These are phyloP conservation scores for Lytechinus variegatus DNA, from an alignment of 35 echinoderm and acorn worm genomes.

Conservation along the genomic window DNA sequence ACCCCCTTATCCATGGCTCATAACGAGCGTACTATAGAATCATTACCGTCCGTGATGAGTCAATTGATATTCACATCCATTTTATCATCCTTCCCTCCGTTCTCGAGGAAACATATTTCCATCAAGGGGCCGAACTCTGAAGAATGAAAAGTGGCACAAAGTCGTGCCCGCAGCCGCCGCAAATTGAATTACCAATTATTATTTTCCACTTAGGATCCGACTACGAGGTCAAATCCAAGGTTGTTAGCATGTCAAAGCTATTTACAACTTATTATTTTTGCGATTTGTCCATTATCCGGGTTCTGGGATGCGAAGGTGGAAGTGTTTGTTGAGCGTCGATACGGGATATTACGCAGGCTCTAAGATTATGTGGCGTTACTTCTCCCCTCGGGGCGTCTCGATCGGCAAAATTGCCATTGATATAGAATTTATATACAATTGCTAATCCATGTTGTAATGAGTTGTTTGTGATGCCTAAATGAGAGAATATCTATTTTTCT, in stretches of 20 bases:
- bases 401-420: neutral
- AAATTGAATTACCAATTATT: constrained; percentile 48
- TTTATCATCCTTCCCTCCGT: neutral
- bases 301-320: neutral
- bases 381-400: neutral
- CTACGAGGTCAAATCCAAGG: constrained; percentile 33
- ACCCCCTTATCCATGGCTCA: neutral
- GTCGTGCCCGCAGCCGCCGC: constrained; percentile 3
- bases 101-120: neutral
- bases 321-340: neutral
- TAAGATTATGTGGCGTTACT: neutral
- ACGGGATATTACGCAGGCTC: neutral
- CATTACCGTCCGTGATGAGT: neutral
- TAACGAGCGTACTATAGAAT: neutral
- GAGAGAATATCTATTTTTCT: neutral
- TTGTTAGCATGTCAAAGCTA: constrained; percentile 5
- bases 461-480: neutral
- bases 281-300: neutral
- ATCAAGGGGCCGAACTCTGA: neutral
- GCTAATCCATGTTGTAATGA: neutral
- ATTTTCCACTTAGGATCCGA: constrained; percentile 9
- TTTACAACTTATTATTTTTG: constrained; percentile 14
- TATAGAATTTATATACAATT: neutral
- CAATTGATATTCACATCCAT: neutral
- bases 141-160: neutral